A percentile compares a stretch with the other conserved stretches of the same genome.
Conservation (phyloP, 92 coral and sea anemone species). For the Zoanthus solanderi region DNA sequence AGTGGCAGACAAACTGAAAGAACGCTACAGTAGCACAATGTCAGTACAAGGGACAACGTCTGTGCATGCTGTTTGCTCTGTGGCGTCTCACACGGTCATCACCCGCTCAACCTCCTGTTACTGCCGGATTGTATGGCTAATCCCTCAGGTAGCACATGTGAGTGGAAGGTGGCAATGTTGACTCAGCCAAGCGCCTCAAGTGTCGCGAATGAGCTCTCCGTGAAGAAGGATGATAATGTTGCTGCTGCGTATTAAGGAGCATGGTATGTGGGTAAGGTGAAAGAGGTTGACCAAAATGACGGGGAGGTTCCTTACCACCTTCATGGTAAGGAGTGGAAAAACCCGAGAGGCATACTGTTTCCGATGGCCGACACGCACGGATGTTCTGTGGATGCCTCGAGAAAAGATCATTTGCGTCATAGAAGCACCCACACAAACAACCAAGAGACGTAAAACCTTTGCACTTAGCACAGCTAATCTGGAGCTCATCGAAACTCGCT, state of each 20-base stretch:
- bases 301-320: neutral
- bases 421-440: too few relatives aligned
- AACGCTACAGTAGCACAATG: neutral
- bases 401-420: too few relatives aligned
- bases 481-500: too few relatives aligned
- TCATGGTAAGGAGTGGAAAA: neutral
- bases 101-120: too few relatives aligned
- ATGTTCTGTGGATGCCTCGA: too few relatives aligned
- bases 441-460: too few relatives aligned
- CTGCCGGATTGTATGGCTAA: too few relatives aligned
- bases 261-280: conserved; percentile 9
- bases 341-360: too few relatives aligned
- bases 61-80: neutral
- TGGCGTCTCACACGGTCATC: too few relatives aligned
- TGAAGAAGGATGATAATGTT: conserved; percentile 11
- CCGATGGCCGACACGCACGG: too few relatives aligned
- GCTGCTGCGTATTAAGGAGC: conserved; percentile 14
- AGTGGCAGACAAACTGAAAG: neutral
- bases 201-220: neutral
- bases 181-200: neutral
- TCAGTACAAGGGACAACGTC: neutral
- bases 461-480: too few relatives aligned
- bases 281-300: neutral
- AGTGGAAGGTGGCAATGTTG: conserved; percentile 1
- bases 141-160: neutral